Conservation (phyloP, 2,888 invertebrate species). For the Drosophila eohydei region DNA sequence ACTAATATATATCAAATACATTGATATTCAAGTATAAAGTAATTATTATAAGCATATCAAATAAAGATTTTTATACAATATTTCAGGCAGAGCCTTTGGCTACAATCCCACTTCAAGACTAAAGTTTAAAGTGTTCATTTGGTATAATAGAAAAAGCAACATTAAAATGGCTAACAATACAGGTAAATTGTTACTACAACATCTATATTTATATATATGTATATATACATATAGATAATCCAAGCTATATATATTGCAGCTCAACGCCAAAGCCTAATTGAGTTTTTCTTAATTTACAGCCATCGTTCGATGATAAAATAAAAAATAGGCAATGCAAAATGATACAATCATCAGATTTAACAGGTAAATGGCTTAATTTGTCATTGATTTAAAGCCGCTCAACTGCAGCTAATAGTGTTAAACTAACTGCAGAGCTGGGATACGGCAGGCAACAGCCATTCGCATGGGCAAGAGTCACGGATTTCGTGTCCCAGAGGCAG, state of each 20-base stretch:
- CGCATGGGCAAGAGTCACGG: conserved; percentile 17
- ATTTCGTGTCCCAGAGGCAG: conserved; percentile 19
- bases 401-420: conserved; percentile 29
- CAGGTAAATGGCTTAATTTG: conserved; percentile 22
- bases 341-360: conserved; percentile 4
- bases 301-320: neutral
- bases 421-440: conserved; percentile 12
- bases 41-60: too few species aligned
- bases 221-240: neutral
- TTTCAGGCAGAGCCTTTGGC: neutral
- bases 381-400: conserved; percentile 33
- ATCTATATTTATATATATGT: too few species aligned
- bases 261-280: neutral
- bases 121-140: neutral
- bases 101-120: neutral
- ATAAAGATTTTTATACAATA: too few species aligned
- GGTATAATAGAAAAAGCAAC: neutral
- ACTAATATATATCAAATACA: neutral
- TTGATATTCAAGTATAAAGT: neutral
- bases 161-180: neutral
- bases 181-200: neutral
- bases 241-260: neutral
- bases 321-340: neutral
- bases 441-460: conserved; percentile 19
- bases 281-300: neutral